These are phyloP conservation scores for Arenaria interpres DNA, from an alignment of 2,113 vertebrate genomes.

Conservation along the genomic window DNA sequence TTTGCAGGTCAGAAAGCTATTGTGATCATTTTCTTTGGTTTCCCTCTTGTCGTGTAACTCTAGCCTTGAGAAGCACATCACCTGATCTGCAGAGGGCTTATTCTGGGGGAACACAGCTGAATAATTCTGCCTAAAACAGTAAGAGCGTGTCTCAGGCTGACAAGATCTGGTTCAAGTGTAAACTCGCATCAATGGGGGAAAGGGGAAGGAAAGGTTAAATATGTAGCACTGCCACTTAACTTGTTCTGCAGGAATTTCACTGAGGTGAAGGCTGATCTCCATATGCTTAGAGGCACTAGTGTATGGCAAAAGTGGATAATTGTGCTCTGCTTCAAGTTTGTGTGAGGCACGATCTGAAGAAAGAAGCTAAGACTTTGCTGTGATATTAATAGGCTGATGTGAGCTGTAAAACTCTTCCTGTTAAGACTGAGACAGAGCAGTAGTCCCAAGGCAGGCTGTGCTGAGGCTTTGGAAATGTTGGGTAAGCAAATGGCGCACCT, in stretches of 20 bases:
- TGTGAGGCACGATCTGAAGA: neutral
- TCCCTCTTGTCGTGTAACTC: neutral
- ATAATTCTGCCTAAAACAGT: neutral
- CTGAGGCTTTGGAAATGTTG: neutral
- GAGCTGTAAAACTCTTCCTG: neutral
- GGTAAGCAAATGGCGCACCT: neutral
- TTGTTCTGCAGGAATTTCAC: conserved; percentile 30
- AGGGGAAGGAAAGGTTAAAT: conserved; percentile 19
- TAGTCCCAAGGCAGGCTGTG: neutral
- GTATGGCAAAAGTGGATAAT: neutral
- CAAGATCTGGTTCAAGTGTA: neutral
- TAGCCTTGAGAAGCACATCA: neutral
- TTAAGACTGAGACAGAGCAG: neutral
- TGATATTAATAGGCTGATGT: neutral
- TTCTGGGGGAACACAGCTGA: neutral
- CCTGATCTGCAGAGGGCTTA: neutral
- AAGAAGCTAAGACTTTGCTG: neutral
- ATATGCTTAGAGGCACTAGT: neutral
- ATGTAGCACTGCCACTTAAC: neutral
- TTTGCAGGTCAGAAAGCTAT: neutral
- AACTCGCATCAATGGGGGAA: neutral
- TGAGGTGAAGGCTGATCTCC: neutral
- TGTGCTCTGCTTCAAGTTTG: neutral
- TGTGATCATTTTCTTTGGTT: neutral
- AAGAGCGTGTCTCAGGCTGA: neutral